Evolutionary conservation across 2,113 vertebrate genomes (phyloP).

Genomic region (Sturnus vulgaris): DNA sequence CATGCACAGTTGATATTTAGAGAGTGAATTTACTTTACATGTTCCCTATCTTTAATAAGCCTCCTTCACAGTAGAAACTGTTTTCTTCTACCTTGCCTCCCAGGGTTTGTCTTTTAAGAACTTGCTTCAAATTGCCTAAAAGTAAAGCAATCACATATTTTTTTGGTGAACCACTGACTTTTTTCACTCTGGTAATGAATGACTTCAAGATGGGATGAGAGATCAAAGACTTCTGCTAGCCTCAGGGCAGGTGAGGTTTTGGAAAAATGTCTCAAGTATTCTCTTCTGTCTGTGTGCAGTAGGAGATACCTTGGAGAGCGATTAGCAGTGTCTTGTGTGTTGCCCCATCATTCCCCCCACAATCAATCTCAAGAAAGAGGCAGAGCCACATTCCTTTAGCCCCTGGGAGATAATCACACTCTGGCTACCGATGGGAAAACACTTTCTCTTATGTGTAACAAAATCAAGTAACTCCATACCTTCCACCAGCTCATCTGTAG

Average conservation of each 20-base stretch:
- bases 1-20: conserved; percentile 19
- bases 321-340: not conserved
- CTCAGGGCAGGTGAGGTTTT: not conserved
- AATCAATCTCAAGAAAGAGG: not conserved
- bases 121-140: not conserved
- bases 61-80: not conserved
- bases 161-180: not conserved
- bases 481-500: not conserved
- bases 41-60: conserved; percentile 4
- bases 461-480: not conserved
- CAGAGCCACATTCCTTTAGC: not conserved
- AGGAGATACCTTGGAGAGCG: not conserved
- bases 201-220: not conserved
- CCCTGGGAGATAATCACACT: not conserved
- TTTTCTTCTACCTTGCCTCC: not conserved
- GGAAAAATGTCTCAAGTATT: not conserved
- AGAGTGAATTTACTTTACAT: conserved; percentile 23
- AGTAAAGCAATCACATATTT: not conserved
- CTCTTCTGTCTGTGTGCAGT: not conserved
- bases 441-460: not conserved
- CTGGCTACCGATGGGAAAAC: not conserved
- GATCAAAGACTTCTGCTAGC: not conserved
- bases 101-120: not conserved
- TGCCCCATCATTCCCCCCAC: not conserved
- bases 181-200: not conserved